Conservation (phyloP, 2,888 invertebrate species). For the Pollenia amentaria region DNA sequence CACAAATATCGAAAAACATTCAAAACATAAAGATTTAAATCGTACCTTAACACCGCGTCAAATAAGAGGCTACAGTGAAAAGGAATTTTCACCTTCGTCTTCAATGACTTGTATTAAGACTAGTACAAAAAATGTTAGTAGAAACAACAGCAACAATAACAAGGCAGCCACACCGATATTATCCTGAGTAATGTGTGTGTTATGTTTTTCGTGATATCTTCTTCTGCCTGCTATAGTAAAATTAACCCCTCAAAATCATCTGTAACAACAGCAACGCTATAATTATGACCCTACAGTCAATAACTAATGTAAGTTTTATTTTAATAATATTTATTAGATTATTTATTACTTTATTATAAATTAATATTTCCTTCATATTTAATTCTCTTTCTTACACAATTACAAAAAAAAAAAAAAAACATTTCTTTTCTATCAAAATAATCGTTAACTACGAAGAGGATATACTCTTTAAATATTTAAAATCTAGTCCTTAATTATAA, state of each 20-base stretch:
- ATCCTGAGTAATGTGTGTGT: constrained; percentile 59
- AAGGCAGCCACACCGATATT: constrained; percentile 26
- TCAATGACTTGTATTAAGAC: constrained; percentile 28
- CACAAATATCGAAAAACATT: background rate
- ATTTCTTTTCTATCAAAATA: constrained; percentile 3
- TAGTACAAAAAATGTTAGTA: constrained; percentile 32
- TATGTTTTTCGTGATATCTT: constrained; percentile 28
- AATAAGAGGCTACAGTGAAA: constrained; percentile 2
- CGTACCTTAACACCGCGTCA: constrained; percentile 31
- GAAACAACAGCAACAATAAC: constrained; percentile 45
- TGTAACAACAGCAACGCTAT: constrained; percentile 3
- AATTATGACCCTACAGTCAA: constrained; percentile 20
- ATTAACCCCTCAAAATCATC: constrained; percentile 5
- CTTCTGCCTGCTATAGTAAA: background rate
- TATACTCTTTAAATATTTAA: constrained; percentile 1
- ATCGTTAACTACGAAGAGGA: constrained; percentile 22
- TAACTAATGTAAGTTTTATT: constrained; percentile 56
- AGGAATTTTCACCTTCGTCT: constrained; percentile 25
- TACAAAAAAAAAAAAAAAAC: background rate
- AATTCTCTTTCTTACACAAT: background rate
- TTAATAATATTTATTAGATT: constrained; percentile 43
- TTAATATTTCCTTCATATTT: constrained; percentile 14
- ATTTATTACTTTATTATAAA: constrained; percentile 6
- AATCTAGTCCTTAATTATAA: constrained; percentile 54
- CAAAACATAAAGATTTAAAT: constrained; percentile 49